phyloP scores from a whole-genome alignment of 2,888 invertebrate species.

The Eumacrocentrus americanus region DNA sequence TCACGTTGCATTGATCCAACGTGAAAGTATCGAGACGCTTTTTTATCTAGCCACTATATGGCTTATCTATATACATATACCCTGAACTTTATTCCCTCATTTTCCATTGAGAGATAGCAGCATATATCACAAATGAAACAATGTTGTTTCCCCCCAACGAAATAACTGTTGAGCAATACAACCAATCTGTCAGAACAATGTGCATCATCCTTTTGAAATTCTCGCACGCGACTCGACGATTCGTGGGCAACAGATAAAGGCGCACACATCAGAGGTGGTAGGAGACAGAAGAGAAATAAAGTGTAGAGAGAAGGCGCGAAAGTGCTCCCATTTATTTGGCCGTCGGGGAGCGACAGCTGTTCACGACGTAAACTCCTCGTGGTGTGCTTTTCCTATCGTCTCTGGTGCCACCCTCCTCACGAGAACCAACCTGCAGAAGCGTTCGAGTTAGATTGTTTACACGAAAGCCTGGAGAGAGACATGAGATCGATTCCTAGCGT shows the following conservation, averaged over 20 bases:
- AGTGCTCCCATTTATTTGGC: constrained; percentile 46
- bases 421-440: constrained; percentile 13
- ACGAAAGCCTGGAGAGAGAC: too few species aligned
- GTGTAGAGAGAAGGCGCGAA: constrained; percentile 20
- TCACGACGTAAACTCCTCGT: constrained; percentile 45
- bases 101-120: not conserved
- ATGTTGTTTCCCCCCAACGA: not conserved
- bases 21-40: not conserved
- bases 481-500: constrained; percentile 10
- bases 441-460: constrained; percentile 5
- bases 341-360: constrained; percentile 49
- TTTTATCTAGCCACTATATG: not conserved
- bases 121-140: not conserved
- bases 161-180: not conserved
- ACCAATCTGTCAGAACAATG: constrained; percentile 3
- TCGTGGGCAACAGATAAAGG: not conserved
- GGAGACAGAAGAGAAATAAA: constrained; percentile 10
- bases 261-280: not conserved
- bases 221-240: constrained; percentile 1
- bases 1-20: constrained; percentile 8
- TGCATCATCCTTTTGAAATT: constrained; percentile 10
- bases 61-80: not conserved
- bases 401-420: constrained; percentile 13
- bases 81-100: too few species aligned
- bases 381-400: constrained; percentile 21